Evolutionary conservation across 2,888 invertebrate genomes (phyloP).

Genomic region (Drosophila longiperda): DNA sequence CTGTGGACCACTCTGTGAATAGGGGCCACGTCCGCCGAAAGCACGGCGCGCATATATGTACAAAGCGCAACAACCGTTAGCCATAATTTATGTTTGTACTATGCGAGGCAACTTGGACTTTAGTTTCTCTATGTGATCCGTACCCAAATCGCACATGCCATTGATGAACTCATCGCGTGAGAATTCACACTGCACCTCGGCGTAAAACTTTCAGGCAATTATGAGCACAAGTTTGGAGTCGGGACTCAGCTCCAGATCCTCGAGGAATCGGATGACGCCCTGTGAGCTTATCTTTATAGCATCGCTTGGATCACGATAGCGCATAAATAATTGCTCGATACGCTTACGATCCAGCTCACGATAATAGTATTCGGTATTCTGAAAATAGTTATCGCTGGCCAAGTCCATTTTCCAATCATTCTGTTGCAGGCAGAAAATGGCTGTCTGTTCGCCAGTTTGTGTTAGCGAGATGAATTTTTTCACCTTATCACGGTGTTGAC

Average conservation of each 20-base stretch:
- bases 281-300: slow-evolving; percentile 97
- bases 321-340: slow-evolving; percentile 93
- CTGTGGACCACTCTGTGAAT: too few relatives aligned
- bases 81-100: slow-evolving; percentile 85
- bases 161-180: slow-evolving; percentile 96
- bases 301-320: slow-evolving; percentile 95
- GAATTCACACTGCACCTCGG: slow-evolving; percentile 99
- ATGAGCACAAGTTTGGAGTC: slow-evolving; percentile 97
- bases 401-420: slow-evolving; percentile 99
- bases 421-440: slow-evolving; percentile 96
- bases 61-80: slow-evolving; percentile 82
- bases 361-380: slow-evolving; percentile 95
- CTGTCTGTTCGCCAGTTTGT: slow-evolving; percentile 97
- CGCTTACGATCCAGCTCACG: slow-evolving; percentile 96
- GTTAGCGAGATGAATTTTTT: slow-evolving; percentile 98
- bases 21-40: too few relatives aligned
- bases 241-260: slow-evolving; percentile 95
- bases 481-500: slow-evolving; percentile 96
- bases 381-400: slow-evolving; percentile 98
- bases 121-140: slow-evolving; percentile 97
- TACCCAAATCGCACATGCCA: slow-evolving; percentile 95
- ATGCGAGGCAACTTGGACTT: slow-evolving; percentile 89
- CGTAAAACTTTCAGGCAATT: slow-evolving; percentile 98
- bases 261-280: slow-evolving; percentile 97
- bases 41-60: slow-evolving; percentile 43